Evolutionary conservation across 2,888 invertebrate genomes (phyloP), one percentile per base, ranked within the genome.

Genomic region (Lithophane socia): DNA sequence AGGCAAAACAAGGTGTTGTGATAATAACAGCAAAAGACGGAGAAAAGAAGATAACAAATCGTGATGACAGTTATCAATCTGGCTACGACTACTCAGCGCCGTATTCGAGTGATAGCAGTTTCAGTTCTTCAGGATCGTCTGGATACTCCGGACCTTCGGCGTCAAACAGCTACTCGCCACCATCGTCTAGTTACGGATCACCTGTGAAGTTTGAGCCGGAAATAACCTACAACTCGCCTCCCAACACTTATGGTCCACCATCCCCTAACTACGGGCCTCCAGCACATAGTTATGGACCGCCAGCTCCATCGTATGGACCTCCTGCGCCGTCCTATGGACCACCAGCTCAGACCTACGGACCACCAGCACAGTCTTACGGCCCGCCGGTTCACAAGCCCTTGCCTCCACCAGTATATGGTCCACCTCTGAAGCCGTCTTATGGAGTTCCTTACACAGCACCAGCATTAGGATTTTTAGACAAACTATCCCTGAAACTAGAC

Each of bases 401-500:
- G 58, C 92, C 88, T 44, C 79, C 94, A 58, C 94, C 94, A 8
- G 87, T 94, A 4, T 97, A 97, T 78, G 96, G 96, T 0, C 97
- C 96, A 16, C 96, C 97, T 13, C 67, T 93, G 10, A 96, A 94
- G 86, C 95, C 97, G 54, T 93, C 95, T 2, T 96, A 97, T 84
- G 97, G 97, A 73, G 92, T 97, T 72, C 97, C 97, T 0, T 97
- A 97, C 88, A 97, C 97, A 0, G 95, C 97, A 24, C 95, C 96
- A 4, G 94, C 93, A 4, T 86, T 96, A 5, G 97, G 97, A 76
- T 95, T 98, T 73, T 94, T 98, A 37, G 97, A 98, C 84, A 97
- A 98, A 90, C 94, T 98, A 0, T 97, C 98, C 67, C 94, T 98
- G 44, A 98, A 98, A 93, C 90, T 98, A 71, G 98, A 98, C 89